Conservation (phyloP, 2,888 invertebrate species). For the Dasypogon diadema region DNA sequence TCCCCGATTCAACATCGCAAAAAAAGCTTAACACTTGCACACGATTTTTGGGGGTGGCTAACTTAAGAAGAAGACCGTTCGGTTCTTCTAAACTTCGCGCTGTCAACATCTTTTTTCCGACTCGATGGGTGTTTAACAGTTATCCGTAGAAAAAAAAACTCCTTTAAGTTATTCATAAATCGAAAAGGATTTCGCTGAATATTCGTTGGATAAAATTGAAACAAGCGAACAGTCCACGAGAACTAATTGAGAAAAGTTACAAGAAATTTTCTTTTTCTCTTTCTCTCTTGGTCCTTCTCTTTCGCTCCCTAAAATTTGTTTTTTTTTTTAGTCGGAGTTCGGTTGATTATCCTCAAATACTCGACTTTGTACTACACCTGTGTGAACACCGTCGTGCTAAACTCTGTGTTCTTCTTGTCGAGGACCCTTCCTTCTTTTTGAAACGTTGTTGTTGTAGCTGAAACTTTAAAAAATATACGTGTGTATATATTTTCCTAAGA, state of each 20-base stretch:
- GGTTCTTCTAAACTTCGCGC: constrained; percentile 44
- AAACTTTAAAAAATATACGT: not conserved
- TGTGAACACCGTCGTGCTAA: constrained; percentile 37
- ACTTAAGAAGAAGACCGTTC: constrained; percentile 39
- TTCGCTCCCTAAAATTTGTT: constrained; percentile 34
- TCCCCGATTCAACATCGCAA: constrained; percentile 10
- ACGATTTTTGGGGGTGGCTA: constrained; percentile 47
- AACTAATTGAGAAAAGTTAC: constrained; percentile 38
- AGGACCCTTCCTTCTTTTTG: constrained; percentile 17
- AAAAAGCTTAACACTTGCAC: constrained; percentile 16
- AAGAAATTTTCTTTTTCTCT: constrained; percentile 3
- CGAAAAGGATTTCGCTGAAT: constrained; percentile 24
- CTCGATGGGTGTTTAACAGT: constrained; percentile 41
- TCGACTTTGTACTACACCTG: constrained; percentile 47
- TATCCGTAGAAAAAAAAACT: not conserved
- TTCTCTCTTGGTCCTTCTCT: constrained; percentile 16
- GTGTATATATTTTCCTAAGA: not conserved
- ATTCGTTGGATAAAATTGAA: not conserved
- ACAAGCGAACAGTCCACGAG: not conserved
- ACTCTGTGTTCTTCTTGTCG: constrained; percentile 25
- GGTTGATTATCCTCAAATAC: constrained; percentile 49
- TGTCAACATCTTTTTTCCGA: constrained; percentile 38
- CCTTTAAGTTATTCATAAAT: not conserved
- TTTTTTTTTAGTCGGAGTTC: constrained; percentile 23
- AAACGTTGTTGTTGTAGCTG: not conserved